Percentiles rank a stretch among this genome's conserved stretches.
Evolutionary conservation across 2,113 vertebrate genomes (phyloP).

Genomic region (Ranitomeya imitator): DNA sequence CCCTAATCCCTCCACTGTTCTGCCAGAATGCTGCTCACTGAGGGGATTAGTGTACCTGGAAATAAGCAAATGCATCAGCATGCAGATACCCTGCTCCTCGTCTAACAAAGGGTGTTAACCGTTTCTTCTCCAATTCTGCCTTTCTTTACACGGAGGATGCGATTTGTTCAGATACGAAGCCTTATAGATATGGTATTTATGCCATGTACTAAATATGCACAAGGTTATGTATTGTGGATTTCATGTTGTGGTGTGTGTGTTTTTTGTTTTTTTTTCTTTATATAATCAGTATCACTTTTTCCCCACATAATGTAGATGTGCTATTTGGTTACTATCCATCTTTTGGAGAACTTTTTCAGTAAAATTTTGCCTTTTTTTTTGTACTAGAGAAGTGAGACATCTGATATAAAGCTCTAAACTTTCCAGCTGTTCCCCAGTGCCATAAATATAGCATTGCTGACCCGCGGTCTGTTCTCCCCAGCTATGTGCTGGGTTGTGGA

Average conservation of each 20-base stretch:
- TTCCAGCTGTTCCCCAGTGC: not conserved
- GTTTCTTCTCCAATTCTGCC: not conserved
- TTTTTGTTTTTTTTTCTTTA: not conserved
- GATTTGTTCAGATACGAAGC: not conserved
- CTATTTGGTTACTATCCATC: no score
- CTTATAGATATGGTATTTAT: no score
- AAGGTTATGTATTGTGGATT: no score
- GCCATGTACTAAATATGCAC: no score
- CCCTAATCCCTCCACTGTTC: conserved; percentile 21
- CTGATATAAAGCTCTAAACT: not conserved
- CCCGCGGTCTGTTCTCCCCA: not conserved
- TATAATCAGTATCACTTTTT: no score
- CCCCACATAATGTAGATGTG: no score
- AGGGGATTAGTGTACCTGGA: conserved; percentile 15
- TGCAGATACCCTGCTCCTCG: not conserved
- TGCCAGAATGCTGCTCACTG: not conserved
- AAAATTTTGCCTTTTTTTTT: not conserved
- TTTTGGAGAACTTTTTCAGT: no score
- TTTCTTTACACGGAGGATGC: not conserved
- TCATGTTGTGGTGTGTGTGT: no score
- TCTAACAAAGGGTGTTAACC: not conserved
- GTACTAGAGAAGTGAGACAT: not conserved
- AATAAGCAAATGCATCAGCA: not conserved
- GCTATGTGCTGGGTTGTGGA: not conserved
- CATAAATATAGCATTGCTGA: not conserved